phyloP scores from a whole-genome alignment of 2,113 vertebrate species.

The Orthonyx spaldingii region DNA sequence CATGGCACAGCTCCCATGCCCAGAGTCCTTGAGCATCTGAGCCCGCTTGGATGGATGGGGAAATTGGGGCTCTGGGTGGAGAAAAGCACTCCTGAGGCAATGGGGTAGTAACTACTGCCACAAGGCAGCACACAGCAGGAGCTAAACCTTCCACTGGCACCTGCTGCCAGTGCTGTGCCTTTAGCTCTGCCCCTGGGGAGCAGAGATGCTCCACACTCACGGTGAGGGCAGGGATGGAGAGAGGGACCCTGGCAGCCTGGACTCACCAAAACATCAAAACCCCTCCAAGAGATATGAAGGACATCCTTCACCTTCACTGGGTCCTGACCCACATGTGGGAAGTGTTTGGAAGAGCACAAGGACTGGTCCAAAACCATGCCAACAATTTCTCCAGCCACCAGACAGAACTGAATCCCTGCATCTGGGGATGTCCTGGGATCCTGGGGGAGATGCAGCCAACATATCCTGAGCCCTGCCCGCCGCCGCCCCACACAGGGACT shows the following conservation, averaged over 20 bases:
- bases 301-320: neutral
- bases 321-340: neutral
- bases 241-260: neutral
- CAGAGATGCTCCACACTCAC: accelerated
- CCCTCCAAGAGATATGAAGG: neutral
- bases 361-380: neutral
- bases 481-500: neutral
- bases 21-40: neutral
- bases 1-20: accelerated
- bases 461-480: neutral
- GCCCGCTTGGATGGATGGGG: accelerated
- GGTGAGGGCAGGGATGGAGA: neutral
- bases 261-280: neutral
- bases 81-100: neutral
- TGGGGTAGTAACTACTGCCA: neutral
- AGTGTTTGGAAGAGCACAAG: neutral
- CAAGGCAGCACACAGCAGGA: neutral
- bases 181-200: neutral
- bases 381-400: neutral
- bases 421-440: accelerated
- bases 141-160: neutral
- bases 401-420: neutral
- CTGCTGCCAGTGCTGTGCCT: neutral
- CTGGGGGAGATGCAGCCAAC: neutral
- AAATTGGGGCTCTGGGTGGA: neutral